Evolutionary conservation across 2,888 invertebrate species (phyloP), one percentile per base, ranked within the genome.

Genomic region (Apodemia mormo): DNA sequence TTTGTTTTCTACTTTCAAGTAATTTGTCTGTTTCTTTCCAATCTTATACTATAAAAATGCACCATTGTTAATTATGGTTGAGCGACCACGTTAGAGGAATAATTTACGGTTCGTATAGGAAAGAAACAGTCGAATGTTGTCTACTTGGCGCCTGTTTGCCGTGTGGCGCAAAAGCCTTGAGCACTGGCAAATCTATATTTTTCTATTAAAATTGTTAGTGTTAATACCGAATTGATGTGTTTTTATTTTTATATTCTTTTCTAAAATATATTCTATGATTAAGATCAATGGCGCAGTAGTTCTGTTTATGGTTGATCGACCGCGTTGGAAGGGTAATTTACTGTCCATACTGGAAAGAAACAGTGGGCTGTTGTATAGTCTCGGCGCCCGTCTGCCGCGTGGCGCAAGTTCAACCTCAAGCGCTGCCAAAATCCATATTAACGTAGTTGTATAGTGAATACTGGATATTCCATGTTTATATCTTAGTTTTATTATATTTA

Each of bases 121-220:
- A 66, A 68, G 71, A 84, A 89, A 91, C 90, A 92, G 88, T 82
- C 82, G 78, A 78, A 82, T 83, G 84, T 90, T 90, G 86, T 73
- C 77, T 71, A 69, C 74, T 75, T 74, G 85, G 87, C 88, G 86
- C 85, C 87, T 76, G 80, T 79, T 80, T 84, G 87, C 79, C 86
- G 85, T 74, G 3, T 29, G 4, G 10, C 29, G 9, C 12, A 12
- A 14, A 30, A 30, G 33, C 33, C 72, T 65, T 65, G 72, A 72
- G 56, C 66, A 70, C 72, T 78, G 78, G 77, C 78, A 76, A 80
- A 78, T 76, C 9, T 22, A 22, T 22, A 22, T 43, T 43, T 43
- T 43, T 9, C 43, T 45, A 45, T 2, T 45, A 49, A 49, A 49
- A 49, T 49, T 49, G 14, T 14, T 14, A 49, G 5, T 49, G 14